Base-by-base conservation (phyloP, 2,888 invertebrate genomes). In the Drosophila nr. perissopoda region DNA sequence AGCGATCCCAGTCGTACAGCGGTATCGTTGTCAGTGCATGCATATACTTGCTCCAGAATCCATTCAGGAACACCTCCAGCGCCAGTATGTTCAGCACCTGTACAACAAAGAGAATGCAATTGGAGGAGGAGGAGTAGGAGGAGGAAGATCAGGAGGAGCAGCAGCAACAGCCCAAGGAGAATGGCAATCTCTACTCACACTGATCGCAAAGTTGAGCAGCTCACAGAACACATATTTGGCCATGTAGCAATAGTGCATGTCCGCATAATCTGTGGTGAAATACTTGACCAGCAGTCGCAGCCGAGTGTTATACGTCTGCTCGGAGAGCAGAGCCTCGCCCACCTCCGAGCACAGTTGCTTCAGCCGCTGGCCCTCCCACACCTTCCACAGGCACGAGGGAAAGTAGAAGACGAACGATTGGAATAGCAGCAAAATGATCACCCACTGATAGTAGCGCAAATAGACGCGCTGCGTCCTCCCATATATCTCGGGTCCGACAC, bases 201-300 rank as follows among this genome's bases (percentile, higher is more conserved):
- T 96, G 93, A 97, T 96, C 42, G 94, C 42, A 83, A 97, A 95
- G 92, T 97, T 97, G 72, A 97, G 93, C 21, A 96, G 76, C 93
- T 97, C 97, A 87, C 97, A 97, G 82, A 96, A 92, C 48, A 95
- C 94, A 91, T 95, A 96, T 74, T 96, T 94, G 67, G 95, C 91
- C 21, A 95, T 96, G 86, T 96, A 96, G 87, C 90, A 91, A 49
- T 85, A 87, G 73, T 93, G 92, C 63, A 92, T 84, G 36, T 91
- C 91, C 76, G 87, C 88, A 40, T 91, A 91, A 36, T 92, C 89
- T 8, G 88, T 87, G 34, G 90, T 83, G 38, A 93, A 93, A 42
- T 92, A 93, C 75, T 91, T 90, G 0, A 92, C 82, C 62, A 93
- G 58, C 59, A 91, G 70, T 2, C 84, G 81, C 21, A 86, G 79